Conservation (phyloP, 2,797 vertebrate genomes). For the Crypturellus tataupa region DNA sequence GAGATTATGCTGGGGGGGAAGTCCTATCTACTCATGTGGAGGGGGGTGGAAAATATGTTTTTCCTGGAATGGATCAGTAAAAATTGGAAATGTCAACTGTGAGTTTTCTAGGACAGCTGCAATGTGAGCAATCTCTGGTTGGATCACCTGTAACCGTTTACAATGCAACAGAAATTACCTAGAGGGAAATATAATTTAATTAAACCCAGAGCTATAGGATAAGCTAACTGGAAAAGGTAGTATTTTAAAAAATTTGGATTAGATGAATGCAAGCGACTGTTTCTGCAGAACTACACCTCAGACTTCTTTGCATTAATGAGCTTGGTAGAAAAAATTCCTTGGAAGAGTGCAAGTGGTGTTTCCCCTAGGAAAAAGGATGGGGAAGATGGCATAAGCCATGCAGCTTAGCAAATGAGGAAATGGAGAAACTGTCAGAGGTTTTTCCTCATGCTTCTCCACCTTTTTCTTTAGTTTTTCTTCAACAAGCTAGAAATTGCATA, state of each 20-base stretch:
- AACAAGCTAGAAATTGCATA: slow-evolving; percentile 14
- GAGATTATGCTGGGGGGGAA: neutral
- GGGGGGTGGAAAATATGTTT: neutral
- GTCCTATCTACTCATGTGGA: neutral
- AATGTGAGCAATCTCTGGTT: neutral
- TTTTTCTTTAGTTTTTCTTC: slow-evolving; percentile 34
- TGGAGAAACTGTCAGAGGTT: neutral
- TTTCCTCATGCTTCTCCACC: slow-evolving; percentile 16
- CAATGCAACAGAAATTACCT: neutral
- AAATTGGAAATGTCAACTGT: neutral
- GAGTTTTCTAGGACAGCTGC: neutral
- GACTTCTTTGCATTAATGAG: neutral
- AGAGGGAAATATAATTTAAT: neutral
- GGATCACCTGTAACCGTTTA: neutral
- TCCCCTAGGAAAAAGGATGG: neutral
- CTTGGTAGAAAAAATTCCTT: neutral
- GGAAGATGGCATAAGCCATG: neutral
- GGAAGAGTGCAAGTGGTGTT: neutral
- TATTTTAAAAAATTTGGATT: neutral
- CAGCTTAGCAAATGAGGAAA: slow-evolving; percentile 17
- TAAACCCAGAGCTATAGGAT: neutral
- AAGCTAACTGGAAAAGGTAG: neutral
- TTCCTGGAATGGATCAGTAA: neutral
- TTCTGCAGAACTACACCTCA: neutral
- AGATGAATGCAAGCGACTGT: neutral